These are phyloP conservation scores for Melipona beecheii DNA, from an alignment of 2,888 invertebrate species.

Conservation along the genomic window DNA sequence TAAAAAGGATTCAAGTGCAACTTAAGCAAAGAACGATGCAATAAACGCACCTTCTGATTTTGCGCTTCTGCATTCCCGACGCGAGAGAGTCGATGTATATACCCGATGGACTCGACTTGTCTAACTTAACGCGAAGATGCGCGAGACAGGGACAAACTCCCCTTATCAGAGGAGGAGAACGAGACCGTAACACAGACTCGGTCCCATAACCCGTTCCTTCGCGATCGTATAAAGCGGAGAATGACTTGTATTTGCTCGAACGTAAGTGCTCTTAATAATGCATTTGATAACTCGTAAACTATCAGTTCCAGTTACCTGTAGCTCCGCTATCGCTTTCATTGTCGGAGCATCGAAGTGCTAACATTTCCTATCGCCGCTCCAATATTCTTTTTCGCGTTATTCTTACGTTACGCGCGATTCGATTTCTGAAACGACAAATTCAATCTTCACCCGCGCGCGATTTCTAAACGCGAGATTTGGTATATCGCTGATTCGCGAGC, in stretches of 20 bases:
- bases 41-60: slow-evolving; percentile 49
- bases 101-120: slow-evolving; percentile 4
- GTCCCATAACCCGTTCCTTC: slow-evolving; percentile 19
- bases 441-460: no score
- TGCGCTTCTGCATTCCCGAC: slow-evolving; percentile 19
- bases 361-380: not conserved
- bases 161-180: not conserved
- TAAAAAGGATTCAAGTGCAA: slow-evolving; percentile 45
- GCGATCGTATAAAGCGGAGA: slow-evolving; percentile 17
- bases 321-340: slow-evolving; percentile 26
- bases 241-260: slow-evolving; percentile 38
- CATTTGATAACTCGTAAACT: slow-evolving; percentile 57
- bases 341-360: not conserved
- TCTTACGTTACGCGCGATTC: not conserved
- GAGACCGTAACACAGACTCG: not conserved
- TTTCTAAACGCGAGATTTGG: no score
- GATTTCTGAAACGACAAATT: no score
- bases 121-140: not conserved
- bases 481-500: not conserved
- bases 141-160: not conserved
- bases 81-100: slow-evolving; percentile 17
- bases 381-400: no score
- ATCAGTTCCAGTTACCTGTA: slow-evolving; percentile 31
- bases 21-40: slow-evolving; percentile 60
- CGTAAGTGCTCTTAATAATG: slow-evolving; percentile 67